Evolutionary conservation across 2,888 invertebrate genomes (phyloP), one percentile per base, ranked within the genome.

Genomic region (Polymixis lichenea): DNA sequence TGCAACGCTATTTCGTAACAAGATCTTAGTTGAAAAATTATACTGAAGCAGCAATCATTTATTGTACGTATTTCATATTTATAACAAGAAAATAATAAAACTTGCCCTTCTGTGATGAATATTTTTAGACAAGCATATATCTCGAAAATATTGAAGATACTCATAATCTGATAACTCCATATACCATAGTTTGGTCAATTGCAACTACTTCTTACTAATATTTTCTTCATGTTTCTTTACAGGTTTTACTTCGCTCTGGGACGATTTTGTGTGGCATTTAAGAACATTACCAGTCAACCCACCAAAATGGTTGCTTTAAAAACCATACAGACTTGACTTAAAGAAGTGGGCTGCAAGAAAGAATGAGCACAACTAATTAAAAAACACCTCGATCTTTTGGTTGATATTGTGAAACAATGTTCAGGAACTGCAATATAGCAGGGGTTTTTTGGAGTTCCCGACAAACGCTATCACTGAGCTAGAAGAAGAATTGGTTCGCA

Each of bases 101-200:
- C 22, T 25, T 38, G 11, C 7, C 7, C 11, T 22, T n/a, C 25
- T 38, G 17, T 92, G 91, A 93, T 92, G 92, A 92, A 85, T 82
- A 78, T 51, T 82, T 73, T 77, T 87, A 83, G 94, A 94, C 94
- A 94, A 94, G 94, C 94, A 94, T 94, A 94, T 94, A 94, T 92
- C 94, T 94, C 82, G 91, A 92, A 89, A 81, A 73, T 82, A 84
- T 92, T 94, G 94, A 92, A 93, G 94, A 94, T 78, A 87, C 49
- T 32, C 64, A 25, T n/a, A 74, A 71, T 82, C 92, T 93, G 93
- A 92, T 65, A 25, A 73, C 25, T 22, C 64, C 1, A 43, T 11
- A 28, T 51, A 43, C 8, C 22, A 32, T 28, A 43, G 3, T 55
- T 49, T 38, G 5, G 5, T 11, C 5, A 46, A 46, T 3, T 25